Evolutionary conservation across 2,113 vertebrate genomes (phyloP).

Genomic region (Quiscalus mexicanus): DNA sequence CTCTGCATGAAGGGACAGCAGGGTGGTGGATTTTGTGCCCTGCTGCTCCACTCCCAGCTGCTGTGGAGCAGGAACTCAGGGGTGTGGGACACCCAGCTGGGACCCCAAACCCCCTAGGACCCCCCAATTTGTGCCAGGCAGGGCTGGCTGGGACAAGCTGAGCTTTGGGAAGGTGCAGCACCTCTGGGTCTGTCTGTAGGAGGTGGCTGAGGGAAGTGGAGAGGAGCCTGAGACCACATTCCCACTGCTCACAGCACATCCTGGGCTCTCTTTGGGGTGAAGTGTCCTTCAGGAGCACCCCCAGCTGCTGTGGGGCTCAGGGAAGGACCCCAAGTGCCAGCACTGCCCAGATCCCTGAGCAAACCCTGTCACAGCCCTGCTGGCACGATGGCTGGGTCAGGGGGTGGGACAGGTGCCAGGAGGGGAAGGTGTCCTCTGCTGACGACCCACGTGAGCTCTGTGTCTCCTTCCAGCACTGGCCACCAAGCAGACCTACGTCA

Average conservation of each 20-base stretch:
- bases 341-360: accelerated
- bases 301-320: not conserved
- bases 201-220: not conserved
- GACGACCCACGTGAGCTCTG: not conserved
- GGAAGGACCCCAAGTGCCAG: not conserved
- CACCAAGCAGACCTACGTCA: constrained; percentile 95
- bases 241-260: accelerated
- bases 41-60: not conserved
- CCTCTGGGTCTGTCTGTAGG: not conserved
- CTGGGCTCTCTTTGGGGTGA: not conserved
- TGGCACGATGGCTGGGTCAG: accelerated
- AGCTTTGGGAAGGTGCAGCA: not conserved
- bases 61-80: accelerated
- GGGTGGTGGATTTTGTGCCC: not conserved
- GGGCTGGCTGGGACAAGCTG: not conserved
- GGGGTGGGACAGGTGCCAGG: not conserved
- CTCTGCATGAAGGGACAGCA: not conserved
- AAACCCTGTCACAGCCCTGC: not conserved
- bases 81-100: not conserved
- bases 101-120: not conserved
- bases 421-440: not conserved
- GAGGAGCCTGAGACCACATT: not conserved
- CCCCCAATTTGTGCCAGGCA: not conserved
- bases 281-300: not conserved
- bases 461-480: constrained; percentile 82